Conservation (phyloP, 1,140 invertebrate species). For the Fragariocoptes setiger region DNA sequence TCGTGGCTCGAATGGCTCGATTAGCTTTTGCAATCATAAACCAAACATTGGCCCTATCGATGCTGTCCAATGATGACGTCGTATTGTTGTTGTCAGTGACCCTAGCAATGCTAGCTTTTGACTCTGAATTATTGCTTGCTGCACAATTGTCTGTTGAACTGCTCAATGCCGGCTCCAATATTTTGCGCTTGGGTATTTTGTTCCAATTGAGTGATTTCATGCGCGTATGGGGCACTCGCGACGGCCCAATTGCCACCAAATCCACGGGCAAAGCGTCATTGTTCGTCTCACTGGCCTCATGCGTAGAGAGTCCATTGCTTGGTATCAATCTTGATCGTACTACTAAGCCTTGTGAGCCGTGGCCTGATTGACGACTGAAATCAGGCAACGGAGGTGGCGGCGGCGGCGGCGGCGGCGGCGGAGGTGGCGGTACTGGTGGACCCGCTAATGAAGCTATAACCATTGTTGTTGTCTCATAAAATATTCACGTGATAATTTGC, state of each 20-base stretch:
- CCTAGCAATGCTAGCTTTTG: too few relatives aligned
- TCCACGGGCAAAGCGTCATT: not conserved
- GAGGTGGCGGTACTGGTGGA: not conserved
- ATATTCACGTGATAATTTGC: too few relatives aligned
- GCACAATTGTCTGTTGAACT: too few relatives aligned
- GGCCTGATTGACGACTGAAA: too few relatives aligned
- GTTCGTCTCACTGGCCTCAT: not conserved
- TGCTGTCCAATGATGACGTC: too few relatives aligned
- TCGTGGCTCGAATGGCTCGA: too few relatives aligned
- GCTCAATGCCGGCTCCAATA: not conserved
- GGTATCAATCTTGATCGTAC: not conserved
- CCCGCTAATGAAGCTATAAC: not conserved
- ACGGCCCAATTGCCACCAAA: not conserved
- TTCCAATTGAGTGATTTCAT: not conserved
- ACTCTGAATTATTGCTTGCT: too few relatives aligned
- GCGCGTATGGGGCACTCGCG: not conserved
- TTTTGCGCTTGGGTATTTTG: not conserved
- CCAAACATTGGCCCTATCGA: too few relatives aligned
- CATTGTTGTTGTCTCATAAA: too few relatives aligned
- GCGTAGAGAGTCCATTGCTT: not conserved
- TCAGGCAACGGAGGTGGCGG: not conserved
- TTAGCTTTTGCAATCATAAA: not conserved
- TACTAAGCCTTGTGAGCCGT: too few relatives aligned
- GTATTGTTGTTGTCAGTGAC: too few relatives aligned
- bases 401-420: not conserved